These are phyloP conservation scores for Percina caprodes DNA, from an alignment of 2,113 vertebrate genomes.

Conservation along the genomic window DNA sequence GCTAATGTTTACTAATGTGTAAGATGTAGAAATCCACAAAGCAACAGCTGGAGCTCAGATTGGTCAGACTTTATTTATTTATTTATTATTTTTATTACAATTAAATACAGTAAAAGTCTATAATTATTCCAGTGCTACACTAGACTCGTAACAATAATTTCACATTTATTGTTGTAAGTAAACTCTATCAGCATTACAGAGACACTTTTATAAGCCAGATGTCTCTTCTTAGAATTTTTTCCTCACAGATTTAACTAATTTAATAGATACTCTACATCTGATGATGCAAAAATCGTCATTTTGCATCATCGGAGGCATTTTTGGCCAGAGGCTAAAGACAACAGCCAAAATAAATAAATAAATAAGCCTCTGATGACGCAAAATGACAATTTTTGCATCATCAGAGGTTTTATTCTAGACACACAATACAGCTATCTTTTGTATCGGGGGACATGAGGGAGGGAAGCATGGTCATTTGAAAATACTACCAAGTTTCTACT, in stretches of 20 bases:
- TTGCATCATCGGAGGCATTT: no score
- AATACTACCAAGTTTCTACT: no score
- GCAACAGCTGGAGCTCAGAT: slow-evolving; percentile 4
- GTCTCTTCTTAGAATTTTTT: not conserved
- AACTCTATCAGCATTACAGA: not conserved
- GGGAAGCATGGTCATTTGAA: no score
- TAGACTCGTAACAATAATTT: not conserved
- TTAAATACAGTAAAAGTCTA: not conserved
- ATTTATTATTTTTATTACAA: not conserved
- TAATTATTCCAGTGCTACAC: not conserved
- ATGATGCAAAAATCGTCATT: no score
- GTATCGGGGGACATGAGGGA: no score
- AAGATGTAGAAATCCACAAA: not conserved
- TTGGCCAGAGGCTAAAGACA: no score
- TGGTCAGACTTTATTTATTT: not conserved
- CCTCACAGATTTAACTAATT: not conserved
- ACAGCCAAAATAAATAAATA: no score
- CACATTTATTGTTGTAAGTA: not conserved
- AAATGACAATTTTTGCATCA: no score
- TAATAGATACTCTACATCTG: not conserved
- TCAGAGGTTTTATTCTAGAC: no score
- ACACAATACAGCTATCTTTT: no score
- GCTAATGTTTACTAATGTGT: not conserved
- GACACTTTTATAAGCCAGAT: not conserved
- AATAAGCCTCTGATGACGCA: no score